phyloP scores from a whole-genome alignment of 2,888 invertebrate genomes.

The Coenonympha arcania region DNA sequence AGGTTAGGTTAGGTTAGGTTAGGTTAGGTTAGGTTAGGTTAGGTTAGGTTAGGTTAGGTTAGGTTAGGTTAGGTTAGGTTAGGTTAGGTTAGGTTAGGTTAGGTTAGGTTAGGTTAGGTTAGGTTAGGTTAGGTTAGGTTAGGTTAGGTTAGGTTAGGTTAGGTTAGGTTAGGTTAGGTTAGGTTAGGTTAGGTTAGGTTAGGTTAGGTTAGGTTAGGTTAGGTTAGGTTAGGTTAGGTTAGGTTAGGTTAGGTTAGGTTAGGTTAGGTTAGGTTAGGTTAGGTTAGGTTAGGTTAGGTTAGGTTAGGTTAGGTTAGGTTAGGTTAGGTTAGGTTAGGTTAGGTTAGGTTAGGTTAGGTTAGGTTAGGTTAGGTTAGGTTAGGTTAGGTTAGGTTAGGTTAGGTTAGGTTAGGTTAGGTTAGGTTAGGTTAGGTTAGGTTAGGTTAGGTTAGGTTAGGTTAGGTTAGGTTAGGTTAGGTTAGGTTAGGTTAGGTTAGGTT shows the following conservation, averaged over 20 bases:
- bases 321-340: slow-evolving; percentile 19
- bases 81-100: slow-evolving; percentile 25
- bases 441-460: slow-evolving; percentile 23
- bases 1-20: slow-evolving; percentile 17
- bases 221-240: slow-evolving; percentile 28
- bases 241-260: slow-evolving; percentile 30
- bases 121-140: slow-evolving; percentile 26
- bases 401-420: slow-evolving; percentile 20
- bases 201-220: slow-evolving; percentile 26
- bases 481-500: too few species aligned
- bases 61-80: slow-evolving; percentile 26
- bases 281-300: slow-evolving; percentile 31
- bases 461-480: too few species aligned
- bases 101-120: slow-evolving; percentile 26
- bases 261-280: slow-evolving; percentile 32
- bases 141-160: too few species aligned
- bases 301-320: slow-evolving; percentile 21
- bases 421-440: slow-evolving; percentile 21
- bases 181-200: slow-evolving; percentile 33
- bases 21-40: slow-evolving; percentile 30
- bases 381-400: slow-evolving; percentile 23
- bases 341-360: slow-evolving; percentile 28
- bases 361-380: slow-evolving; percentile 24
- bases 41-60: slow-evolving; percentile 25
- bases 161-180: slow-evolving; percentile 28